Conservation (phyloP, 2,888 invertebrate genomes). For the Lasioglossum leucozonium region DNA sequence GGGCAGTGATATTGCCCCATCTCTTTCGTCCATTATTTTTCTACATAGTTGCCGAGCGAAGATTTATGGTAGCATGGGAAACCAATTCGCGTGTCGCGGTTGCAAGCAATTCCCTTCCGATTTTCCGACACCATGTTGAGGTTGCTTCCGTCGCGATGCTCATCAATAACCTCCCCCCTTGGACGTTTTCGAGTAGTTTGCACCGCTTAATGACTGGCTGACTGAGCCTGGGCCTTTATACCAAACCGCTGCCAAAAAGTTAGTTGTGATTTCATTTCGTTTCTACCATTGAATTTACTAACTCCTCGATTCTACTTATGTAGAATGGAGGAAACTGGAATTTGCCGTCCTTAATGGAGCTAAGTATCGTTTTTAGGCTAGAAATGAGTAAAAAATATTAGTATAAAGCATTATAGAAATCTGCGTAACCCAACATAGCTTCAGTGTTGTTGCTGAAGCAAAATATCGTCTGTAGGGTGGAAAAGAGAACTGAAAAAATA, state of each 20-base stretch:
- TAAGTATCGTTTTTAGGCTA: too few species aligned
- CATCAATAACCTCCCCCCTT: background rate
- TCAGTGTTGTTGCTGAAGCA: too few species aligned
- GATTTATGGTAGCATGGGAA: background rate
- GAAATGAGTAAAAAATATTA: too few species aligned
- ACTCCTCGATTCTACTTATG: too few species aligned
- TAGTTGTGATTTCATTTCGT: background rate
- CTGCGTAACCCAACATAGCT: too few species aligned
- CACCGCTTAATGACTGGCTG: background rate
- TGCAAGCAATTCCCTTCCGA: background rate
- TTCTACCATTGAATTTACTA: background rate
- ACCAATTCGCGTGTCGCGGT: background rate
- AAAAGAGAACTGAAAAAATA: too few species aligned
- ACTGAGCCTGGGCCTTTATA: background rate
- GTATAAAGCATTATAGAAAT: too few species aligned
- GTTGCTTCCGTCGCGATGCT: constrained; percentile 7
- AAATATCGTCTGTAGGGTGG: too few species aligned
- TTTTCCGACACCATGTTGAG: constrained; percentile 3
- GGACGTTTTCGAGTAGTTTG: background rate
- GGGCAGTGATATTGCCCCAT: background rate
- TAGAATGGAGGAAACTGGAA: too few species aligned
- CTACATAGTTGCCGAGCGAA: background rate
- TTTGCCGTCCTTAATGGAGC: too few species aligned
- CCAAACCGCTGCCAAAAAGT: background rate
- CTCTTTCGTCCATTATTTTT: background rate